Conservation (phyloP, 1,140 invertebrate species). For the Meloidogyne exigua region DNA sequence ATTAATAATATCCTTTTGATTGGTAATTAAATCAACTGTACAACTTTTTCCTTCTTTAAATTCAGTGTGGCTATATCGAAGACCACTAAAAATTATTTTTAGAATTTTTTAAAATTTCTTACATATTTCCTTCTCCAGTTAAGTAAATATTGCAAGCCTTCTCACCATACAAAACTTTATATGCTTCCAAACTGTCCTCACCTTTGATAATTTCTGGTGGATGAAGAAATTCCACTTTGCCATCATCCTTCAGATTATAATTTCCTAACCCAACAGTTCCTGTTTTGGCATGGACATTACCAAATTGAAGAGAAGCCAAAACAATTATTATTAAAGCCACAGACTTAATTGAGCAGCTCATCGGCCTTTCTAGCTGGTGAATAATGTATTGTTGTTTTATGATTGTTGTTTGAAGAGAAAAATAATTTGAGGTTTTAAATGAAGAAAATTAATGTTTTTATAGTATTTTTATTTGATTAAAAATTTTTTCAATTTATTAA, state of each 20-base stretch:
- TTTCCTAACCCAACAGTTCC: not conserved
- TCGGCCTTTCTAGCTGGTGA: not conserved
- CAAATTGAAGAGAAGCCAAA: not conserved
- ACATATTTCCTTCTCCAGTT: constrained; percentile 7
- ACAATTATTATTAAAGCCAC: not conserved
- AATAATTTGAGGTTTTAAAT: too few species aligned
- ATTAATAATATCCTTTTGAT: not conserved
- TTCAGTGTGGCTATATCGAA: not conserved
- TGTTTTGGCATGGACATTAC: not conserved
- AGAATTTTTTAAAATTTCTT: not conserved
- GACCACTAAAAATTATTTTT: not conserved
- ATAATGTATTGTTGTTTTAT: too few species aligned
- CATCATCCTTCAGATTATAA: not conserved
- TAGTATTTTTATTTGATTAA: too few species aligned
- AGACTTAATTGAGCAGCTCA: not conserved
- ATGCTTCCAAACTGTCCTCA: not conserved
- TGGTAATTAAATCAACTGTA: not conserved
- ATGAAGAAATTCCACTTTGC: not conserved
- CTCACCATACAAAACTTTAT: not conserved
- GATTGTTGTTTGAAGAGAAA: too few species aligned
- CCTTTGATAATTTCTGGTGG: not conserved
- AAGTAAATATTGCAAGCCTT: not conserved
- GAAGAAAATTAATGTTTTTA: too few species aligned
- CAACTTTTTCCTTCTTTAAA: not conserved
- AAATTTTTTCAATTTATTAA: too few species aligned